Base-by-base conservation (phyloP, 2,797 vertebrate species). In the Gambelia wislizenii region DNA sequence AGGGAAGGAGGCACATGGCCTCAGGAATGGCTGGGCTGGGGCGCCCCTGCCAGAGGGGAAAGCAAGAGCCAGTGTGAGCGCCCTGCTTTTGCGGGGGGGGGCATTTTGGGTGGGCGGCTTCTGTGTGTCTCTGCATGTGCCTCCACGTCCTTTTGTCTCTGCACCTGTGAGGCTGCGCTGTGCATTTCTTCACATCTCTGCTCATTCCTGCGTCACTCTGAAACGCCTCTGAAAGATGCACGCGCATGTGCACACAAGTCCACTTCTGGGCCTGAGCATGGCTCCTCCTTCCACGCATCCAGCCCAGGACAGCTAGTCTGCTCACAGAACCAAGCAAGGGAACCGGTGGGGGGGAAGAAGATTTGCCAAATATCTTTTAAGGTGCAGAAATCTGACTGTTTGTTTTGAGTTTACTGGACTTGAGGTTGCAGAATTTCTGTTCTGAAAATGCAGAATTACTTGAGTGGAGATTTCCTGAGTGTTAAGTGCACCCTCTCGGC, bases 21-120 rank as follows among this genome's bases (percentile, higher is more conserved):
- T 44, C 49, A 56, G 75, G 82, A 89, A 70, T 59, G 13, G 47
- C 39, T 59, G 30, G 3, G 61, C 2, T 20, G n/a, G 27, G 59
- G 25, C 33, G 16, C 22, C 74, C 18, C 2, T 7, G 6, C 54
- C 64, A 18, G 61, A 42, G 47, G 47, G 69, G 49, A 25, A 20
- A 47, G 6, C 1, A 2, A 56, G 83, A 2, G 25, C 2, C 16
- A 4, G 14, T n/a, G n/a, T n/a, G n/a, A n/a, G n/a, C n/a, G n/a
- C n/a, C 49, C 49, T 59, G 52, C 33, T 14, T 49, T 75, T 89
- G 52, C 12, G 52, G 54, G 59, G 59, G 30, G 36, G 10, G 49
- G 74, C 75, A 27, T 86, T 67, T 86, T 47, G 54, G 27, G 52
- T 44, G 42, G 84, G 52, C 61, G 33, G 84, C 87, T 91, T 89